phyloP scores from a whole-genome alignment of 2,888 invertebrate species.

The Xestoiulus laeticollis region DNA sequence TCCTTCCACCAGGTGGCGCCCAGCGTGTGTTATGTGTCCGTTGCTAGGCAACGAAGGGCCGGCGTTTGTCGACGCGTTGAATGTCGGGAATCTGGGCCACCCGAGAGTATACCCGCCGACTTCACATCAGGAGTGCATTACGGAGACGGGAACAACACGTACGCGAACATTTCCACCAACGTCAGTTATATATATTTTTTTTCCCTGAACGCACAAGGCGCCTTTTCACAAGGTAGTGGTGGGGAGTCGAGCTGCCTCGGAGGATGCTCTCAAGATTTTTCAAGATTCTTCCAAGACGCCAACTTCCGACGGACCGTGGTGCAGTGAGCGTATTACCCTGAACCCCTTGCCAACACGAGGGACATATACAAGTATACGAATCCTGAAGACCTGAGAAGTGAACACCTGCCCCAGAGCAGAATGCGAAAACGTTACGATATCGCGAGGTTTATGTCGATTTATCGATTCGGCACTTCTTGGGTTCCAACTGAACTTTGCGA shows the following conservation, averaged over 20 bases:
- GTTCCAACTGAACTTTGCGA: no score
- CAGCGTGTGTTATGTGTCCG: neutral
- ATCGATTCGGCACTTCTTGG: no score
- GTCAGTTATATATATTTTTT: no score
- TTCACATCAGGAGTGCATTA: neutral
- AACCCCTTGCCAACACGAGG: no score
- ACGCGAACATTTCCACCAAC: neutral
- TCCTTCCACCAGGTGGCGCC: neutral
- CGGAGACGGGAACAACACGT: neutral
- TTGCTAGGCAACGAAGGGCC: neutral
- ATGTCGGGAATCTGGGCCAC: slow-evolving; percentile 2
- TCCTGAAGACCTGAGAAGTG: neutral
- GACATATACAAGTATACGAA: neutral
- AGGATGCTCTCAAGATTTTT: neutral
- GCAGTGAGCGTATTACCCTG: no score
- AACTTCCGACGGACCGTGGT: neutral
- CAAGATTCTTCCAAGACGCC: neutral
- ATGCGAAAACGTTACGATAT: neutral
- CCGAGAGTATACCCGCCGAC: neutral
- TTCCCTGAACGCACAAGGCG: neutral
- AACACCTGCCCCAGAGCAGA: neutral
- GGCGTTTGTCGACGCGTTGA: neutral
- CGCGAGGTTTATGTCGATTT: no score
- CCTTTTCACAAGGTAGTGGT: neutral
- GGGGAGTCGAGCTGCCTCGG: neutral